These are phyloP conservation scores for Sclerodermus sp. DNA, from an alignment of 2,888 invertebrate genomes.

Conservation along the genomic window DNA sequence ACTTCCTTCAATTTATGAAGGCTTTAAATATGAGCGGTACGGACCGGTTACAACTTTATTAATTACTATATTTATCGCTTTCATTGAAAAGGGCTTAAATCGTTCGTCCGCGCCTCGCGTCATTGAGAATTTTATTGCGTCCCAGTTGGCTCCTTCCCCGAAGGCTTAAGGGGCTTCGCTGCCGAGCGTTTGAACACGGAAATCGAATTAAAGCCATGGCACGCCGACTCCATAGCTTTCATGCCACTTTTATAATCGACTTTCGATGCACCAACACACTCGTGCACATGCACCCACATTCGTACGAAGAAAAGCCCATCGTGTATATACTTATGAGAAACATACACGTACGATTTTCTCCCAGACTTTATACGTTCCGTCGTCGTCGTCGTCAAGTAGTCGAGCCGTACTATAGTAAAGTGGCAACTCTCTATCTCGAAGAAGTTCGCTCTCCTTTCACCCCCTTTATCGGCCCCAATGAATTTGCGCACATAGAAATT, in stretches of 20 bases:
- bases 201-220: constrained; percentile 30
- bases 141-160: constrained; percentile 18
- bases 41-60: constrained; percentile 5
- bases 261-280: background rate
- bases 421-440: no score
- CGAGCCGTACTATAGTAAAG: no score
- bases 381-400: no score
- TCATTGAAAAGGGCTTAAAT: constrained; percentile 4
- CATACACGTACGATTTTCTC: no score
- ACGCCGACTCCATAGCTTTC: constrained; percentile 7
- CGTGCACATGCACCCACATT: no score
- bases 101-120: constrained; percentile 9
- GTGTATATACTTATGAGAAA: no score
- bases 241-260: constrained; percentile 18
- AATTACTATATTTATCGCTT: constrained; percentile 18
- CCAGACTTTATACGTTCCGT: no score
- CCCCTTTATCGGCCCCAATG: no score
- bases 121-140: constrained; percentile 24
- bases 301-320: no score
- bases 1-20: constrained; percentile 9
- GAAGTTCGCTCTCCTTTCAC: no score
- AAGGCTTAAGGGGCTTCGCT: constrained; percentile 16
- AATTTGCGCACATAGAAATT: no score
- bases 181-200: constrained; percentile 24
- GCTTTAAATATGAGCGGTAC: background rate